Percentiles rank a stretch among this genome's conserved stretches.
Conservation (phyloP, 2,113 vertebrate genomes). For the Peromyscus californicus region DNA sequence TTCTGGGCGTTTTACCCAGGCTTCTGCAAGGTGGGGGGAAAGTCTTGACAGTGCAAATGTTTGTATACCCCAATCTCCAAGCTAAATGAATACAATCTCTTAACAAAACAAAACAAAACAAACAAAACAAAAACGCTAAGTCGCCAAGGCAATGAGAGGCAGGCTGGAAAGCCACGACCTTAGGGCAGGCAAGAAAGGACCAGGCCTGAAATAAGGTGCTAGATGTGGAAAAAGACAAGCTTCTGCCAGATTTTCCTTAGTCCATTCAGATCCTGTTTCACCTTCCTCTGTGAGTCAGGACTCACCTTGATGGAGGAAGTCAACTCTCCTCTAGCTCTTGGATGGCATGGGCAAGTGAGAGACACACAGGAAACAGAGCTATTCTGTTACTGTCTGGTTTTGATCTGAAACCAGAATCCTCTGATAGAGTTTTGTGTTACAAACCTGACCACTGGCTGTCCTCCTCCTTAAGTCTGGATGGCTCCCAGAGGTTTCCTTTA, state of each 20-base stretch:
- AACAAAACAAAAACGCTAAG: conserved; percentile 22
- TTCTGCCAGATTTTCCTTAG: neutral
- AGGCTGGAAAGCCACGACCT: neutral
- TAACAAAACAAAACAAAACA: too few relatives aligned
- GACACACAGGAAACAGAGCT: neutral
- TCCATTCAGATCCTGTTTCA: neutral
- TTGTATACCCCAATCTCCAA: neutral
- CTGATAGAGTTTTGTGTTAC: neutral
- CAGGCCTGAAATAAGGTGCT: neutral
- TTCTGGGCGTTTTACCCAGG: neutral
- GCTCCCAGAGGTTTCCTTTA: conserved; percentile 19
- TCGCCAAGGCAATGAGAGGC: neutral
- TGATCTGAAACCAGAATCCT: neutral
- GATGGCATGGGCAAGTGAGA: neutral
- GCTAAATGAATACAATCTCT: neutral
- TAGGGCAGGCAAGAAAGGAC: neutral
- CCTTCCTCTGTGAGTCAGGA: neutral
- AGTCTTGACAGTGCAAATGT: neutral
- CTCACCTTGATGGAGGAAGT: neutral
- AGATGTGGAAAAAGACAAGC: neutral
- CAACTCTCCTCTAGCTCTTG: neutral
- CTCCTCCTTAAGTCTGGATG: neutral
- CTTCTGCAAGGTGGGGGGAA: neutral
- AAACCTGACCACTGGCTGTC: neutral
- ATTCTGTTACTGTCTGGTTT: neutral